Base-by-base conservation (phyloP, 2,888 invertebrate species). In the Hemaris fuciformis region DNA sequence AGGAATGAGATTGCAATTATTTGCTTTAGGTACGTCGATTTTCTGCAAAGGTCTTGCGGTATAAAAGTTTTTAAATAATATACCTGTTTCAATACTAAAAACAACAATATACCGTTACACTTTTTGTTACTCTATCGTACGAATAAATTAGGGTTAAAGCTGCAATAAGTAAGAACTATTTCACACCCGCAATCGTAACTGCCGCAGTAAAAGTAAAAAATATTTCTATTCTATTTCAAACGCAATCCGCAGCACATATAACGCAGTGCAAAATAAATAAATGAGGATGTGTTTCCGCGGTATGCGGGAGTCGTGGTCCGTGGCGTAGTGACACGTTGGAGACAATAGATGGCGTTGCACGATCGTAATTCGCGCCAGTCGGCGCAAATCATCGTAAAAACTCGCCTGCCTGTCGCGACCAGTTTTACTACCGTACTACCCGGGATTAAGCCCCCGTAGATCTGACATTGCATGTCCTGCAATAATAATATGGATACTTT, bases 371-470 rank as follows among this genome's bases (percentile, higher is more conserved):
- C 68, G 66, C 65, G 58, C 63, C 62, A 61, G 61, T 62, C 69
- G 60, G 62, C 66, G 75, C 75, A 77, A 81, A 80, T 81, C 79
- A 79, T 80, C 76, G 74, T 73, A 73, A 74, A 76, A 71, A 69
- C 66, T 65, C 62, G 62, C 63, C 42, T 59, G 67, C 41, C 41
- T 60, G 60, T 53, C 38, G 34, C 69, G 62, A 69, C 60, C 66
- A 64, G 61, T 67, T 71, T 72, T 62, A 65, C 42, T 42, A 58
- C 56, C 56, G 13, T 42, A 15, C 60, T 20, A 18, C 56, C 56
- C 42, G 10, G 63, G 62, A 53, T 63, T 61, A 61, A 65, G 41
- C 41, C 56, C 41, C 38, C 58, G 59, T 53, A 60, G 60, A 60
- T 23, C 13, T 6, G 60, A 53, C 60, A 18, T 42, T 59, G 15